phyloP scores from a whole-genome alignment of 2,797 vertebrate species.

The Coluber constrictor region DNA sequence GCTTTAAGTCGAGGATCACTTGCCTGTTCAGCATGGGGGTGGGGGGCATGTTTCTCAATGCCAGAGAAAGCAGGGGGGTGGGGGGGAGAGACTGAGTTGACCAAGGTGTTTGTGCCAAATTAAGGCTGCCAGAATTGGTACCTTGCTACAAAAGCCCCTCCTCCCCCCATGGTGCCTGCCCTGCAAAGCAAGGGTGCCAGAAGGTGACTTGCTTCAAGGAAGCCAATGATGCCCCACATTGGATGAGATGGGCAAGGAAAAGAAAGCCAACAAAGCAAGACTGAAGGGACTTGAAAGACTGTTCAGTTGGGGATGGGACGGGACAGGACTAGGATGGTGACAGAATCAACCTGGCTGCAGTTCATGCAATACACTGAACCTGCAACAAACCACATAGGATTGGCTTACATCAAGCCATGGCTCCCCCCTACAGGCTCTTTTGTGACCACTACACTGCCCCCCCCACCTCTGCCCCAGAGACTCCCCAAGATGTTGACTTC shows the following conservation, averaged over 20 bases:
- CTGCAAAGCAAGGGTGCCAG: background rate
- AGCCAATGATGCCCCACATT: background rate
- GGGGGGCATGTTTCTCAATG: background rate
- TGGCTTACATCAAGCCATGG: background rate
- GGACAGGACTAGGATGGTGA: fast-evolving
- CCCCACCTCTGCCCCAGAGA: background rate
- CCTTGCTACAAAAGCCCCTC: background rate
- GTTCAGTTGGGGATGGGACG: background rate
- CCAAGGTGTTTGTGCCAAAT: background rate
- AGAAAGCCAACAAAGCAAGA: background rate
- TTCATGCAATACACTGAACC: background rate
- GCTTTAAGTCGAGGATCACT: background rate
- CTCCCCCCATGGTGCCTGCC: background rate
- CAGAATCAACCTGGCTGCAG: background rate
- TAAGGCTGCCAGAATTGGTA: background rate
- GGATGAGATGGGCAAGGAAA: background rate
- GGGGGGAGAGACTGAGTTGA: background rate
- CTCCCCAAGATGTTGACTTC: background rate
- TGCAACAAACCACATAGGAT: background rate
- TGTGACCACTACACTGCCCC: background rate
- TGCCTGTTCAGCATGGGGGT: background rate
- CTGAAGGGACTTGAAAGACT: background rate
- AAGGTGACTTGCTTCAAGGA: background rate
- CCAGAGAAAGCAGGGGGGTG: background rate
- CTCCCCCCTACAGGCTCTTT: background rate